Evolutionary conservation across 2,113 vertebrate genomes (phyloP).

Genomic region (Lucifuga dentata): DNA sequence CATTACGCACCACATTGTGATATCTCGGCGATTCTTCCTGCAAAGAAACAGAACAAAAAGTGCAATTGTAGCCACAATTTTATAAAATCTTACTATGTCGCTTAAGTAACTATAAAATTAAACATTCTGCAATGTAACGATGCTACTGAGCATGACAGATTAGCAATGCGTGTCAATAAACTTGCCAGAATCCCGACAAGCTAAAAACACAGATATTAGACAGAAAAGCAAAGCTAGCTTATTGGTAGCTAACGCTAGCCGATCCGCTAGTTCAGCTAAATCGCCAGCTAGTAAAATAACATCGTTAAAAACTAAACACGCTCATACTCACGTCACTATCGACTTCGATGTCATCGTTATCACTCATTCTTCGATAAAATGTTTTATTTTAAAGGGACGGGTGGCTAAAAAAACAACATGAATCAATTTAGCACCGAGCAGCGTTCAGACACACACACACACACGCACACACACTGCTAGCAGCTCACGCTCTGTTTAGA

Average conservation of each 20-base stretch:
- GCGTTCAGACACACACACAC: slow-evolving; percentile 63
- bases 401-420: slow-evolving; percentile 80
- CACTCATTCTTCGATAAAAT: slow-evolving; percentile 92
- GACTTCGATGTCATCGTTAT: slow-evolving; percentile 99
- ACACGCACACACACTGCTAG: slow-evolving; percentile 63
- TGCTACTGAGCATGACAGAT: background rate
- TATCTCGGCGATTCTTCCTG: slow-evolving; percentile 84
- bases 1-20: slow-evolving; percentile 84
- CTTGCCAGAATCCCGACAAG: slow-evolving; percentile 20
- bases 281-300: slow-evolving; percentile 47
- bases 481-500: slow-evolving; percentile 72
- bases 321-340: slow-evolving; percentile 95
- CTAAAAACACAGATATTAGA: slow-evolving; percentile 22
- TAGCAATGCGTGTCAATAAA: slow-evolving; percentile 10
- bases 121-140: background rate
- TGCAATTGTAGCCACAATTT: slow-evolving; percentile 78
- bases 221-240: slow-evolving; percentile 51
- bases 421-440: slow-evolving; percentile 68
- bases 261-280: slow-evolving; percentile 65
- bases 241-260: slow-evolving; percentile 64
- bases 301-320: slow-evolving; percentile 18
- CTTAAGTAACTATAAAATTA: slow-evolving; percentile 43
- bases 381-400: slow-evolving; percentile 67
- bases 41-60: slow-evolving; percentile 82
- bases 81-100: slow-evolving; percentile 42